A percentile compares a stretch with the other conserved stretches of the same genome.
Conservation (phyloP, 2,113 vertebrate genomes). For the Lepus americanus region DNA sequence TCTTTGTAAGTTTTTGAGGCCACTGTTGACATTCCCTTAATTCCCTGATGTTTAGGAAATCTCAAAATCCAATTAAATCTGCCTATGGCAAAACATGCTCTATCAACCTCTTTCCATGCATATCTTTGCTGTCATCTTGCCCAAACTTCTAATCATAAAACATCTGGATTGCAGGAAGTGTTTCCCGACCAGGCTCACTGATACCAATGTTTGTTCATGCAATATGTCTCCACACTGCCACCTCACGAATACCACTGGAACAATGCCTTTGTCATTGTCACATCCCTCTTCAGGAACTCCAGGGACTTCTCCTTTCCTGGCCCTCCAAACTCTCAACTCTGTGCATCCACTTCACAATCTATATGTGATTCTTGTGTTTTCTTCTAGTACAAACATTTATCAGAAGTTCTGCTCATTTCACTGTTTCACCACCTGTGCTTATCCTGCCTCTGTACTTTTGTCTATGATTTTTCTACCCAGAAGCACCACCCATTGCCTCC, state of each 20-base stretch:
- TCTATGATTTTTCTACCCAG: background rate
- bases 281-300: background rate
- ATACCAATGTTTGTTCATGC: background rate
- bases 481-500: background rate
- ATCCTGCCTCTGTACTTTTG: background rate
- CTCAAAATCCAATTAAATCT: slow-evolving; percentile 11
- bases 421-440: background rate
- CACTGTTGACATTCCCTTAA: slow-evolving; percentile 3
- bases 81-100: background rate
- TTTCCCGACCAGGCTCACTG: background rate
- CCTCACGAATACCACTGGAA: background rate
- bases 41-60: slow-evolving; percentile 31
- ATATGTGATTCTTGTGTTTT: background rate
- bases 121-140: background rate
- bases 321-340: background rate
- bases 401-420: background rate
- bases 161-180: background rate
- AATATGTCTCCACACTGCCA: background rate
- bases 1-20: slow-evolving; percentile 13
- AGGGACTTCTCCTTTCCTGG: background rate
- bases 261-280: background rate
- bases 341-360: background rate
- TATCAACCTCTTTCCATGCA: background rate
- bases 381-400: background rate
- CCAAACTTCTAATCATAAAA: background rate